These are phyloP conservation scores for Julus scandinavius DNA, from an alignment of 2,888 invertebrate genomes.

Conservation along the genomic window DNA sequence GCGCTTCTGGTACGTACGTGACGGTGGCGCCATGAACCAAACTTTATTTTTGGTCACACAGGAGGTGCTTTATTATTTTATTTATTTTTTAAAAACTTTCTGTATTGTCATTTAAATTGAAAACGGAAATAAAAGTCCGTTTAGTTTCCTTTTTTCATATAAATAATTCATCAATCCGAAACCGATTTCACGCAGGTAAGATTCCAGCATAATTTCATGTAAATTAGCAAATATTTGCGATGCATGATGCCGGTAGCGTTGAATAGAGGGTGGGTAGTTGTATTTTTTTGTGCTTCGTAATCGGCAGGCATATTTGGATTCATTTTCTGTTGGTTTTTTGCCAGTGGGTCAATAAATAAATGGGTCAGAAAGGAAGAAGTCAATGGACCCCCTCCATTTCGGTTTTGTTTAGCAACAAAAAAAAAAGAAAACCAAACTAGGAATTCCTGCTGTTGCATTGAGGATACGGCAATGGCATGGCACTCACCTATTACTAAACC, in stretches of 20 bases:
- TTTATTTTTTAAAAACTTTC: no score
- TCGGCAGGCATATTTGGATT: constrained; percentile 25
- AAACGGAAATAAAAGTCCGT: no score
- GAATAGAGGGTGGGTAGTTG: neutral
- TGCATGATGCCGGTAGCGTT: neutral
- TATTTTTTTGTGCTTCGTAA: neutral
- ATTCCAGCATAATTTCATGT: neutral
- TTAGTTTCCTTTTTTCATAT: neutral
- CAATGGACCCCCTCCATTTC: constrained; percentile 43
- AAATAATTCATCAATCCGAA: neutral
- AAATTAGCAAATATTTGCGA: constrained; percentile 17
- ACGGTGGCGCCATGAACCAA: constrained; percentile 30
- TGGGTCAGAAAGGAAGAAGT: constrained; percentile 47
- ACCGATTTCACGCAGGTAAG: neutral
- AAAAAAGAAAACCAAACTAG: neutral
- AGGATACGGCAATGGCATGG: neutral
- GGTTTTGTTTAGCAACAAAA: neutral
- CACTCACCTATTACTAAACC: neutral
- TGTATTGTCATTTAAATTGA: neutral
- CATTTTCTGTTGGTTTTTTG: constrained; percentile 29
- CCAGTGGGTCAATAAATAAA: constrained; percentile 47
- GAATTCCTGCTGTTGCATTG: neutral
- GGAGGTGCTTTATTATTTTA: no score
- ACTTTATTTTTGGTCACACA: neutral
- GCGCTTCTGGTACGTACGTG: no score